Evolutionary conservation across 2,113 vertebrate genomes (phyloP), one percentile per base, ranked within the genome.

Genomic region (Prunella himalayana): DNA sequence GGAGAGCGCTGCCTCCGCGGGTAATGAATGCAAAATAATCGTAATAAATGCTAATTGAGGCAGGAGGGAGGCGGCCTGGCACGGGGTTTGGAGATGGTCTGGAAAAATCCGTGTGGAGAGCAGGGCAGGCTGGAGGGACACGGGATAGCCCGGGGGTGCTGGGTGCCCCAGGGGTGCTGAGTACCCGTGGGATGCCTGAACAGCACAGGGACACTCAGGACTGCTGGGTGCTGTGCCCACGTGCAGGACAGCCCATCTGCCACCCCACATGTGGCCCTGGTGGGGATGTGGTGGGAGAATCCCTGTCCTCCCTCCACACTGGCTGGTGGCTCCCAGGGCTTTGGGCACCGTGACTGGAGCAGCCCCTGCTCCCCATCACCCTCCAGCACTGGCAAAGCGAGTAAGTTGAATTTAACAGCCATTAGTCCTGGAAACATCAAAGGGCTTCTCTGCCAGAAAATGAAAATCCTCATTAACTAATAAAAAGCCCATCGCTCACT

Each of bases 401-500:
- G 4, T 30, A 18, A 54, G 90, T 93, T 82, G 93, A 92, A 96
- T 91, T 94, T 82, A 95, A 60, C 95, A 95, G 86, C 86, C 86
- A 56, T 96, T 92, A 96, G 95, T 66, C 82, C 81, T 80, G 95
- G 80, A 39, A 93, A 84, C 95, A 97, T 95, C 96, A 96, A 95
- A 97, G 92, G 79, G 88, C 65, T 70, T 83, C 88, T 88, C 94
- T 63, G 72, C 76, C 44, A 92, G 85, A 86, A 95, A 94, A 97
- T 95, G 91, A 95, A 97, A 97, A 95, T 96, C 96, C 96, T 97
- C 97, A 96, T 97, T 97, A 97, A 94, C 96, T 96, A 97, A 97
- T 97, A 96, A 97, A 97, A 97, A 97, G 96, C 96, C 96, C 94
- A 85, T 95, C 56, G 15, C 96, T 96, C 95, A 69, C 91, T 95